Percentiles rank a stretch among this genome's conserved stretches.
Evolutionary conservation across 2,888 invertebrate genomes (phyloP).

Genomic region (Lacanobia wlatinum): DNA sequence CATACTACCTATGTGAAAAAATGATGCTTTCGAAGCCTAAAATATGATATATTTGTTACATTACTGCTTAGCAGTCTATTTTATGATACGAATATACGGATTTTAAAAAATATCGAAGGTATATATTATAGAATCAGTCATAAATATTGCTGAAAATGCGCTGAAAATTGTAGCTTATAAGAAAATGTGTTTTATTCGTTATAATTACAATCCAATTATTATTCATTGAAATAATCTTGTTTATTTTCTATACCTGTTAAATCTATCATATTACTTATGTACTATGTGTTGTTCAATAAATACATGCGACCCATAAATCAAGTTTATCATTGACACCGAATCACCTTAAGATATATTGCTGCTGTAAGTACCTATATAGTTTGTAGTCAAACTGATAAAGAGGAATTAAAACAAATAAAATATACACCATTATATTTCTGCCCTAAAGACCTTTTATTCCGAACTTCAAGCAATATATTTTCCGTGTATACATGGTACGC

Average conservation of each 20-base stretch:
- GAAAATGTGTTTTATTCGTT: conserved; percentile 29
- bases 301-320: conserved; percentile 66
- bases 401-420: no score
- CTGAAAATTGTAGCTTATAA: conserved; percentile 49
- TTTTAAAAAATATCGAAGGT: conserved; percentile 52
- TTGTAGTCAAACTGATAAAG: no score
- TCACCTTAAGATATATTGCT: no score
- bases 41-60: conserved; percentile 58
- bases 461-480: no score
- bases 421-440: no score
- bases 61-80: conserved; percentile 76
- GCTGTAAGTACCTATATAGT: no score
- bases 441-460: no score
- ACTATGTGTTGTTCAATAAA: conserved; percentile 74
- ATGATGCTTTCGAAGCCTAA: conserved; percentile 51
- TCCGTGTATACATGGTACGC: no score
- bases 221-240: conserved; percentile 40
- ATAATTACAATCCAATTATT: conserved; percentile 34
- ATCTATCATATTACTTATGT: conserved; percentile 51
- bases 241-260: conserved; percentile 55
- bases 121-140: conserved; percentile 43
- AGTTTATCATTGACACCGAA: conserved; percentile 4
- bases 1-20: conserved; percentile 38
- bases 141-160: conserved; percentile 44
- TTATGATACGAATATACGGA: conserved; percentile 67